Percentiles rank a stretch among this genome's conserved stretches.
These are phyloP conservation scores for Schizopygopsis malacanthus DNA, from an alignment of 2,797 vertebrate genomes.

Conservation along the genomic window DNA sequence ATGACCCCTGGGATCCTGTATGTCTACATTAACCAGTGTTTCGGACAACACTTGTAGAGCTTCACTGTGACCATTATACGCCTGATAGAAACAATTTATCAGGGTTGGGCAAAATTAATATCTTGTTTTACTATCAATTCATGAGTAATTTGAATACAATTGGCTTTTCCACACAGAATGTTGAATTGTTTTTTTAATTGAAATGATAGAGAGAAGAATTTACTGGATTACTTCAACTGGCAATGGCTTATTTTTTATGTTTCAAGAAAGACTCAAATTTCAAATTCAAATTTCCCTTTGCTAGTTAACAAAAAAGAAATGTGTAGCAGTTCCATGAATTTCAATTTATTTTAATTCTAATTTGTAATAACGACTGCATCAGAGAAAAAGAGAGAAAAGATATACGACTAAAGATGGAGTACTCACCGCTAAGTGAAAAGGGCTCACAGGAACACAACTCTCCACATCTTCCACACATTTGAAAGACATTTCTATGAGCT, in stretches of 20 bases:
- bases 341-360: background rate
- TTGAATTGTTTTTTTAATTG: background rate
- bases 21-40: slow-evolving; percentile 93
- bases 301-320: background rate
- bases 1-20: slow-evolving; percentile 90
- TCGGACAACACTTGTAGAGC: slow-evolving; percentile 92
- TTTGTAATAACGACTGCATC: background rate
- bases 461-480: slow-evolving; percentile 98
- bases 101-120: background rate
- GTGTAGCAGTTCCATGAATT: background rate
- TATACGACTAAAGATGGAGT: background rate
- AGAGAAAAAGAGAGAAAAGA: background rate
- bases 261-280: background rate
- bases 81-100: slow-evolving; percentile 72
- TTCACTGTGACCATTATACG: slow-evolving; percentile 96
- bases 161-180: background rate
- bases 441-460: slow-evolving; percentile 94
- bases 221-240: background rate
- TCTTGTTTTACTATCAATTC: background rate
- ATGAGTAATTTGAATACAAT: background rate
- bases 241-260: background rate
- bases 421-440: slow-evolving; percentile 99
- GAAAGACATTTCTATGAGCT: slow-evolving; percentile 98
- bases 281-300: background rate
- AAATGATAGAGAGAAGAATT: background rate